Evolutionary conservation across 2,113 vertebrate genomes (phyloP).

Genomic region (Glaucidium brasilianum): DNA sequence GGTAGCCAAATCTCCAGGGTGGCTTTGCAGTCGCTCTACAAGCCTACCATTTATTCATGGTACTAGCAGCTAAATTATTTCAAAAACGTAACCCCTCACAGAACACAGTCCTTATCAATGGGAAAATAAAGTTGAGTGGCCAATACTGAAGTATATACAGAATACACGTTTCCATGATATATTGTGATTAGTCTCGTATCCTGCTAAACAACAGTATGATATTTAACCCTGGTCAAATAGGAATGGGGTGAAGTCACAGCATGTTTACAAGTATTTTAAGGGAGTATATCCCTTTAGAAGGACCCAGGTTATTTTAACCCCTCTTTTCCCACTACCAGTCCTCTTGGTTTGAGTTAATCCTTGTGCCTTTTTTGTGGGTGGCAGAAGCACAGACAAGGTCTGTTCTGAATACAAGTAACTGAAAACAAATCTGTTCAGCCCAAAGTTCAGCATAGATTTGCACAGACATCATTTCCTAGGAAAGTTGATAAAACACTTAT

Average conservation of each 20-base stretch:
- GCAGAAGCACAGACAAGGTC: neutral
- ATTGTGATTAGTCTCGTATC: accelerated
- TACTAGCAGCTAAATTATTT: neutral
- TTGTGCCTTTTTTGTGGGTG: neutral
- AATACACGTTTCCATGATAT: neutral
- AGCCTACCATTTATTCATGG: neutral
- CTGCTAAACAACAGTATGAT: neutral
- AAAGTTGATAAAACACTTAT: neutral
- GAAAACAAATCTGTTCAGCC: neutral
- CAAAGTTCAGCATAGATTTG: neutral
- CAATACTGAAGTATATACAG: neutral
- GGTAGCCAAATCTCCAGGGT: neutral
- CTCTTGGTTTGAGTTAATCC: neutral
- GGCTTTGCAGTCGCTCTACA: neutral
- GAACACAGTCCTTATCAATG: neutral
- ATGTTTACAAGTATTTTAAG: neutral
- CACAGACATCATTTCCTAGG: neutral
- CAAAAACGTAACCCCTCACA: neutral
- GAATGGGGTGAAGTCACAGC: too few species aligned
- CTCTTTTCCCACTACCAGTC: neutral
- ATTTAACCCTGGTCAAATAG: accelerated
- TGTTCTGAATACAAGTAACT: neutral
- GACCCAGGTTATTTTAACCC: neutral
- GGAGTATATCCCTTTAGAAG: neutral
- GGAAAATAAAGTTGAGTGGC: neutral